Evolutionary conservation across 1,140 invertebrate species (phyloP), one percentile per base, ranked within the genome.

Genomic region (Orchesella cincta): DNA sequence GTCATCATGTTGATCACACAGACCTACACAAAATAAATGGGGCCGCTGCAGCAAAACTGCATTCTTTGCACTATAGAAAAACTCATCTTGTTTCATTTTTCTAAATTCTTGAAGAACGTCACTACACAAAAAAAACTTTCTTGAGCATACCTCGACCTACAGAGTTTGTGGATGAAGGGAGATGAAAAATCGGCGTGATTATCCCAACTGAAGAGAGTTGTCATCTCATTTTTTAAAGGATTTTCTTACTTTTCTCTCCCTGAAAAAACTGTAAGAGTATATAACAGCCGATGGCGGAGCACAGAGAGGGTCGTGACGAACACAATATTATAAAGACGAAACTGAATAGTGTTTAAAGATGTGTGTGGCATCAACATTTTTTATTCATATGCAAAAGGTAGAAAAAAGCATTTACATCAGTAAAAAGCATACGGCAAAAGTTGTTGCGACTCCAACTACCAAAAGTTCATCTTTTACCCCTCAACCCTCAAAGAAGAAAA

Each of bases 171-270:
- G n/a, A n/a, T n/a, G n/a, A n/a, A n/a, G n/a, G n/a, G 70, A 80
- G 76, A 80, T 74, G 76, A 80, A 78, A 80, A 78, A 80, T 80
- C 76, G 77, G 75, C 54, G 78, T 80, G 77, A 80, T 80, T 80
- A 80, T 80, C 77, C 77, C 34, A 51, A 73, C 33, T 76, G 77
- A 72, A 80, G 77, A 71, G 76, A 76, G 46, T 75, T 67, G 78
- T 79, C 78, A 78, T 76, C 74, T 75, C 77, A 78, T 80, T 78
- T 78, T 78, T 80, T 80, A 80, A 78, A 73, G 79, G 76, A 80
- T 78, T 80, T 78, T 23, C 71, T 51, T 46, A 31, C 20, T 51
- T 71, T 35, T 20, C 46, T 52, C 36, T 46, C 35, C 34, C 26
- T 67, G 39, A 20, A 20, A 46, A 46, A 46, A 46, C 39, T 12